Evolutionary conservation across 2,888 invertebrate species (phyloP), one percentile per base, ranked within the genome.

Genomic region (Crepidodera aurea): DNA sequence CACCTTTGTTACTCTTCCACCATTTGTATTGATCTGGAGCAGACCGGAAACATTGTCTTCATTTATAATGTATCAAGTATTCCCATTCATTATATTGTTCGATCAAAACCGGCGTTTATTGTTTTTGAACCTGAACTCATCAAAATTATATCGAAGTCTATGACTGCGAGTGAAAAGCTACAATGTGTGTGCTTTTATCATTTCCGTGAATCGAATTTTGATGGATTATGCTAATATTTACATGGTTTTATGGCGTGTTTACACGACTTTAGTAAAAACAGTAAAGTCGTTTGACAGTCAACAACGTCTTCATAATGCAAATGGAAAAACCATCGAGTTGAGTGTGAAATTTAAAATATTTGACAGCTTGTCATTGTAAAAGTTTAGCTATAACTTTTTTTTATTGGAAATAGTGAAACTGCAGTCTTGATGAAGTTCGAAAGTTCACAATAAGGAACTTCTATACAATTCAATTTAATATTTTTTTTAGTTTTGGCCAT

Each of bases 1-100:
- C 16, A 18, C 40, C 40, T 40, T 40, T 40, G 40, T 40, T 8
- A 15, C 40, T 15, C 18, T 18, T 40, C 18, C 18, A 10, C 40
- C 6, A 10, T 40, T 40, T 15, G 16, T 42, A 54, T 54, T 29
- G 42, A 54, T 54, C 22, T 22, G 25, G 15, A 7, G 18, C 15
- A 32, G 18, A 13, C 32, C 16, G 40, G 27, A 53, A 53, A 53
- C 40, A 15, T 13, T 40, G 15, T 54, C 54, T 54, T 57, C 62
- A 62, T 62, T 57, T 51, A 62, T 57, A 62, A 62, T 62, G 62
- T 48, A 62, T 51, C 39, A 62, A 51, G 57, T 53, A 40, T 53
- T 57, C 12, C 57, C 51, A 57, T 57, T 57, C 44, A 51, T 53
- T 51, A 46, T 27, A 62, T 62, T 62, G 57, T 62, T 62, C 62